Percentiles rank a stretch among this genome's conserved stretches.
Evolutionary conservation across 2,113 vertebrate genomes (phyloP).

Genomic region (Phalacrocorax pelagicus): DNA sequence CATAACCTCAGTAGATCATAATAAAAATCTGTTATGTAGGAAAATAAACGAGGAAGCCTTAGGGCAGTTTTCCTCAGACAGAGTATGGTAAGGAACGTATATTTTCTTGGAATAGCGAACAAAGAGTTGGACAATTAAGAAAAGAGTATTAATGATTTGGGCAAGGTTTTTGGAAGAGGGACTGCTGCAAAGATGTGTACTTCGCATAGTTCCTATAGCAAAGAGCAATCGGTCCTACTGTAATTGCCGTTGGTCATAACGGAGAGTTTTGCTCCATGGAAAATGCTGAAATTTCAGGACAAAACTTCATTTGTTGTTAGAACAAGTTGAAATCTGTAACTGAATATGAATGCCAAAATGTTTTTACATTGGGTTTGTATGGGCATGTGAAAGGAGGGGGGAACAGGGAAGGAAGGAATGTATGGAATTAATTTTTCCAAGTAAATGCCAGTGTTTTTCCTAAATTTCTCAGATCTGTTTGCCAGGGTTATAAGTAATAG

Average conservation of each 20-base stretch:
- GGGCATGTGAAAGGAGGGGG: neutral
- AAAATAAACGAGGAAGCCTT: neutral
- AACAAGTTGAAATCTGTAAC: neutral
- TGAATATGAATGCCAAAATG: neutral
- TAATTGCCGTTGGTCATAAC: neutral
- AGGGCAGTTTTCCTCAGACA: neutral
- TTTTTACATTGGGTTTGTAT: neutral
- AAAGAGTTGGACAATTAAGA: neutral
- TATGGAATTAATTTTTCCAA: neutral
- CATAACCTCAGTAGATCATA: neutral
- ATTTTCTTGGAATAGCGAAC: neutral
- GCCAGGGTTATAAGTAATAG: fast-evolving
- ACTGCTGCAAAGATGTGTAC: neutral
- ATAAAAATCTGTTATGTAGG: neutral
- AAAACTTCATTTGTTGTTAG: neutral
- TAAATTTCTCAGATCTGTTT: neutral
- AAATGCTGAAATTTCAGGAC: neutral
- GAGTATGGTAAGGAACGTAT: neutral
- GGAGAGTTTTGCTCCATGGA: neutral
- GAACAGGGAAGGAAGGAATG: neutral
- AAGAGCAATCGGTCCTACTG: fast-evolving
- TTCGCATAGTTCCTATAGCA: neutral
- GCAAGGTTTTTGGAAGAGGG: neutral
- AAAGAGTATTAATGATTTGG: neutral
- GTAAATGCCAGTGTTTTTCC: neutral